Evolutionary conservation across 2,888 invertebrate genomes (phyloP).

Genomic region (Orchestes rusci): DNA sequence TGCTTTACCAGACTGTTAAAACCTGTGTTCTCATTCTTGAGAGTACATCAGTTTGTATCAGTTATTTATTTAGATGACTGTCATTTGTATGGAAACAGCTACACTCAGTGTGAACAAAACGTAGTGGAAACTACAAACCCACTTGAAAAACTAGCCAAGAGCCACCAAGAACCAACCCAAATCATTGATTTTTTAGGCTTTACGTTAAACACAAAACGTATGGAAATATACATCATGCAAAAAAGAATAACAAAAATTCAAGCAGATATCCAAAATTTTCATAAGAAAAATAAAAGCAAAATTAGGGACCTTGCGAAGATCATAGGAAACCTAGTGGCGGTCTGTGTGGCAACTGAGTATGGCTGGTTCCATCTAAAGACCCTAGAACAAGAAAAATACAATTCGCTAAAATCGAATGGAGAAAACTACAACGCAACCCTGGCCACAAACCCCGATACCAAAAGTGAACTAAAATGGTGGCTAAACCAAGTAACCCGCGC

Average conservation of each 20-base stretch:
- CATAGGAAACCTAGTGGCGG: slow-evolving; percentile 20
- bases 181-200: slow-evolving; percentile 1
- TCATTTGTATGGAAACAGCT: neutral
- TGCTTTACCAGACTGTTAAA: slow-evolving; percentile 1
- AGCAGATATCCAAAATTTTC: neutral
- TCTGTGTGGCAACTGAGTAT: slow-evolving; percentile 29
- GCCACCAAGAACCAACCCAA: neutral
- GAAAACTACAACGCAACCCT: slow-evolving; percentile 20
- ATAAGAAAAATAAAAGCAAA: slow-evolving; percentile 1
- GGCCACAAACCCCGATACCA: slow-evolving; percentile 7
- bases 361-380: slow-evolving; percentile 23
- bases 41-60: slow-evolving; percentile 1
- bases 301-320: neutral
- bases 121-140: neutral
- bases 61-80: slow-evolving; percentile 3
- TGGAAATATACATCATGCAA: slow-evolving; percentile 1
- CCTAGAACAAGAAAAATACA: slow-evolving; percentile 21
- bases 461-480: neutral
- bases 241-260: neutral
- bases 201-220: slow-evolving; percentile 1
- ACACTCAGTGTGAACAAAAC: slow-evolving; percentile 1
- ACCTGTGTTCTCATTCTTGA: neutral
- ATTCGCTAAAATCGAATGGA: slow-evolving; percentile 14
- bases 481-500: neutral
- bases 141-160: slow-evolving; percentile 1